A percentile compares a stretch with the other conserved stretches of the same genome.
Evolutionary conservation across 2,888 invertebrate genomes (phyloP).

Genomic region (Aporophyla nigra): DNA sequence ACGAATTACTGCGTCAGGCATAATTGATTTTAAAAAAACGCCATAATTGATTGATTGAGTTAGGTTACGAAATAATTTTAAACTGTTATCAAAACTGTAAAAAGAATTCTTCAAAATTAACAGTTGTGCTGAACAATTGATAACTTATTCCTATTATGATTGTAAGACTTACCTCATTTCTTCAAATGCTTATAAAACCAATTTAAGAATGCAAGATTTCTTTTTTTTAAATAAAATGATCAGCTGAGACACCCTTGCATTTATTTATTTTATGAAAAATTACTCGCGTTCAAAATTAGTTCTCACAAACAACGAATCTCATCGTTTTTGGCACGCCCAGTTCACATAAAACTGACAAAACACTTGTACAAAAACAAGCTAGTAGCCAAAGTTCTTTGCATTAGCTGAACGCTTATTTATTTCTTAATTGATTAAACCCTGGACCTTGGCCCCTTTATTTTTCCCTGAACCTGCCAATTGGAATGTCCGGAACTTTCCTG

Average conservation of each 20-base stretch:
- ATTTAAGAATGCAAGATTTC: not conserved
- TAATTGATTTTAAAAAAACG: no score
- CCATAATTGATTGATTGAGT: not conserved
- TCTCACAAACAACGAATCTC: not conserved
- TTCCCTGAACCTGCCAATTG: constrained; percentile 49
- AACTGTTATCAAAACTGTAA: not conserved
- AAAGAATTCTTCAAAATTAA: not conserved
- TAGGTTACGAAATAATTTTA: not conserved
- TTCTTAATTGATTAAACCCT: constrained; percentile 61
- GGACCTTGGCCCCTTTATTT: constrained; percentile 55
- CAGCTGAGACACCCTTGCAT: not conserved
- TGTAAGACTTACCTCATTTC: not conserved
- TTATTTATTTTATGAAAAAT: not conserved
- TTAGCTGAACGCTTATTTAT: constrained; percentile 59
- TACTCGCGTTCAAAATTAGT: not conserved
- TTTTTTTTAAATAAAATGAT: not conserved
- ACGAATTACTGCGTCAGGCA: not conserved
- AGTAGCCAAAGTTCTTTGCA: constrained; percentile 34
- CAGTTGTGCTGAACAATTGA: not conserved
- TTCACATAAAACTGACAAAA: constrained; percentile 15
- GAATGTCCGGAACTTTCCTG: constrained; percentile 55
- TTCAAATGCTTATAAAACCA: not conserved
- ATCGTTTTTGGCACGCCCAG: constrained; percentile 29
- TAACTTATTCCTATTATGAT: not conserved
- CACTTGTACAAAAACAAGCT: constrained; percentile 29